Evolutionary conservation across 1,140 invertebrate genomes (phyloP).

Genomic region (Ylistrum balloti): DNA sequence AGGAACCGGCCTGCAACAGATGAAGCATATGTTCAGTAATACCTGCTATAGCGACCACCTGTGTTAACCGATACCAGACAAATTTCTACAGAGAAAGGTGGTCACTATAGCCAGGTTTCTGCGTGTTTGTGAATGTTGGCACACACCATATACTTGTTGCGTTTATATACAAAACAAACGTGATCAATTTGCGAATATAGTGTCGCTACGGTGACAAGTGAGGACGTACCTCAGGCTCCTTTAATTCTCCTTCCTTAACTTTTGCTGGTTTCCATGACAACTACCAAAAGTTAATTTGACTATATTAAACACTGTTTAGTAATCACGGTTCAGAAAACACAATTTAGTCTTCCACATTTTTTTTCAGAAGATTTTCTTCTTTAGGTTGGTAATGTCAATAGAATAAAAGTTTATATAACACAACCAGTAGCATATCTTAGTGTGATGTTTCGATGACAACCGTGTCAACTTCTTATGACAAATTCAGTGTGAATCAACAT

Average conservation of each 20-base stretch:
- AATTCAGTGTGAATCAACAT: too few species aligned
- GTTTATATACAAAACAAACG: slow-evolving; percentile 21
- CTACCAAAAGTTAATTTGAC: slow-evolving; percentile 12
- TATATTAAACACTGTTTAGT: not conserved
- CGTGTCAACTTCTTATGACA: too few species aligned
- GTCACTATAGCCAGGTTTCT: not conserved
- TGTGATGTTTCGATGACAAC: too few species aligned
- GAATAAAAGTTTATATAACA: too few species aligned
- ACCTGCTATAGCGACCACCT: slow-evolving; percentile 11
- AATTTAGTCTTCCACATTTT: too few species aligned
- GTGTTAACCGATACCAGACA: not conserved
- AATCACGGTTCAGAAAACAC: not conserved
- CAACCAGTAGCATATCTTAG: too few species aligned
- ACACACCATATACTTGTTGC: not conserved
- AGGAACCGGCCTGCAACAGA: not conserved
- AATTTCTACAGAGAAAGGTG: not conserved
- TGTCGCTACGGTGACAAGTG: slow-evolving; percentile 25
- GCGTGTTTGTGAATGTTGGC: not conserved
- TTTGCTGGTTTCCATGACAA: slow-evolving; percentile 38
- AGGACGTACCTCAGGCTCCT: slow-evolving; percentile 11
- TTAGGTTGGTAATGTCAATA: too few species aligned
- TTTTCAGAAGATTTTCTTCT: too few species aligned
- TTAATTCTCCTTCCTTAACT: slow-evolving; percentile 24
- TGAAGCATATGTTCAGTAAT: not conserved
- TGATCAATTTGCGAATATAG: not conserved